Percentiles rank a stretch among this genome's conserved stretches.
These are phyloP conservation scores for Pseudoips prasinana DNA, from an alignment of 2,888 invertebrate genomes.

Conservation along the genomic window DNA sequence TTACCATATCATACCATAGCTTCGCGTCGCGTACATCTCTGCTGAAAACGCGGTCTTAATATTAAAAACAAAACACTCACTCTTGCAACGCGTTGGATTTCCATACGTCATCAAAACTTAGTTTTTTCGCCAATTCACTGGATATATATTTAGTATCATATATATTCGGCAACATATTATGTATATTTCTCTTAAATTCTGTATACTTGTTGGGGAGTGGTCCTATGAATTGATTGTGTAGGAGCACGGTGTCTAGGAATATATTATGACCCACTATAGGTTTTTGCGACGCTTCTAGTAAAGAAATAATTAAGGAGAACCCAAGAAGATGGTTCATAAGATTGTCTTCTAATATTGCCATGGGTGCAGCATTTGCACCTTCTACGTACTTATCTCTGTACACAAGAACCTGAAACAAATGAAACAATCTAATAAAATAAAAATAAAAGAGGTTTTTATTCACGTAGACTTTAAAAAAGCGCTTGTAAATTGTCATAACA, in stretches of 20 bases:
- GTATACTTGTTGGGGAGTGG: conserved; percentile 85
- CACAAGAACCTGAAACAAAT: conserved; percentile 61
- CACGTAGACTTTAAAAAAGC: too few relatives aligned
- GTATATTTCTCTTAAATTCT: conserved; percentile 84
- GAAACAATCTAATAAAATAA: too few relatives aligned
- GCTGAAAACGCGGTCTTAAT: too few relatives aligned
- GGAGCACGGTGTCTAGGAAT: conserved; percentile 85
- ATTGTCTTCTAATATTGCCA: conserved; percentile 69
- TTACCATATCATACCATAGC: too few relatives aligned
- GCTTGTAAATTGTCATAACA: too few relatives aligned
- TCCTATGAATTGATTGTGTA: conserved; percentile 87
- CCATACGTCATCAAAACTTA: conserved; percentile 74
- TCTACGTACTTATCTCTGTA: conserved; percentile 65
- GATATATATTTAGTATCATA: conserved; percentile 89
- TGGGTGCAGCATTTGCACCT: conserved; percentile 56
- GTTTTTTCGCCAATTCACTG: conserved; percentile 70
- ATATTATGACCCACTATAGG: conserved; percentile 90
- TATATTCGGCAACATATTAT: conserved; percentile 84
- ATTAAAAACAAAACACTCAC: conserved; percentile 42
- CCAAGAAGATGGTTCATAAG: conserved; percentile 81
- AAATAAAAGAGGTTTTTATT: too few relatives aligned
- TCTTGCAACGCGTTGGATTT: conserved; percentile 76
- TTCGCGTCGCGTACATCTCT: too few relatives aligned
- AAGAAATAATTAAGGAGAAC: conserved; percentile 85
- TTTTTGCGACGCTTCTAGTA: conserved; percentile 83